phyloP scores from a whole-genome alignment of 1,140 invertebrate genomes.

The Mycetomoellerius zeteki region DNA sequence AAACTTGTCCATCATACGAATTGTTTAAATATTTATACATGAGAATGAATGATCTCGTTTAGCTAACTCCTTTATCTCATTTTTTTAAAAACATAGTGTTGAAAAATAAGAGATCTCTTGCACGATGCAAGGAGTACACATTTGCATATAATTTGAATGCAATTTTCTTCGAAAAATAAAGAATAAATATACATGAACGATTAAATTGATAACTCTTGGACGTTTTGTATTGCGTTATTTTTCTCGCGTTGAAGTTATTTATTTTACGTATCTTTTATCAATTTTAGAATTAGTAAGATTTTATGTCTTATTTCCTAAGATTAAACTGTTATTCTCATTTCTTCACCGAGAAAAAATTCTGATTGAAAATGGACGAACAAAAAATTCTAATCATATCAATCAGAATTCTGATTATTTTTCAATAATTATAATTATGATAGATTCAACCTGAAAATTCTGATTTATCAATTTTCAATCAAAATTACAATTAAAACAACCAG shows the following conservation, averaged over 20 bases:
- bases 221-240: neutral
- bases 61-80: neutral
- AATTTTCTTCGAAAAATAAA: neutral
- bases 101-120: neutral
- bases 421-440: too few relatives aligned
- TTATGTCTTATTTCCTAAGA: neutral
- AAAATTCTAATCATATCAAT: too few relatives aligned
- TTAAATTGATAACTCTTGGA: neutral
- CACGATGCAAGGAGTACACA: neutral
- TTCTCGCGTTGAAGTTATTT: neutral
- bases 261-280: neutral
- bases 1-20: neutral
- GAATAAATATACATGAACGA: neutral
- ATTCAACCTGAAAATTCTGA: too few relatives aligned
- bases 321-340: conserved; percentile 2
- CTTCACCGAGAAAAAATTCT: too few relatives aligned
- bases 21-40: neutral
- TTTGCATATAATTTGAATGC: neutral
- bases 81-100: neutral
- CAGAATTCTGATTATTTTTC: too few relatives aligned
- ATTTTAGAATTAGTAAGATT: neutral
- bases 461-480: too few relatives aligned
- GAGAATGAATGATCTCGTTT: neutral
- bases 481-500: too few relatives aligned
- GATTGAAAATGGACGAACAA: too few relatives aligned